phyloP scores from a whole-genome alignment of 2,113 vertebrate species.

The Nibea albiflora region DNA sequence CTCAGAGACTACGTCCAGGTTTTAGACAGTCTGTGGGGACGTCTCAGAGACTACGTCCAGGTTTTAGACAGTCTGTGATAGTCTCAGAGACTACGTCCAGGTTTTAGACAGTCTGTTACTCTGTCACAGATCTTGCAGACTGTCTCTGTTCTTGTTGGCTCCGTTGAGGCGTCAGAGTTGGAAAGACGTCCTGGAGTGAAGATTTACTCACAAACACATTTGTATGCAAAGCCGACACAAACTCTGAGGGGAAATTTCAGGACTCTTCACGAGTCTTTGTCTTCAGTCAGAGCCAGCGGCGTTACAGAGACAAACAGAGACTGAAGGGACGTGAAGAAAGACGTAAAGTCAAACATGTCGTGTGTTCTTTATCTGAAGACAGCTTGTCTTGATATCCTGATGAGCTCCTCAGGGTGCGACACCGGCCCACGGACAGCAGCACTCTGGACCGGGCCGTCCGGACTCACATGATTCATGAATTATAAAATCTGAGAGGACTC shows the following conservation, averaged over 20 bases:
- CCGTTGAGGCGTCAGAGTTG: slow-evolving; percentile 12
- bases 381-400: too few relatives aligned
- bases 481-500: too few relatives aligned
- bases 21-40: too few relatives aligned
- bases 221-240: slow-evolving; percentile 58
- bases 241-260: slow-evolving; percentile 25
- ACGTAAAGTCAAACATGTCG: too few relatives aligned
- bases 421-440: neutral
- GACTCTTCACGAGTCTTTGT: slow-evolving; percentile 13
- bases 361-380: neutral
- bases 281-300: slow-evolving; percentile 34
- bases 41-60: too few relatives aligned
- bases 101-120: too few relatives aligned
- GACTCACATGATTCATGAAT: too few relatives aligned
- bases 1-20: too few relatives aligned
- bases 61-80: too few relatives aligned
- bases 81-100: too few relatives aligned
- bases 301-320: slow-evolving; percentile 25
- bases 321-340: too few relatives aligned
- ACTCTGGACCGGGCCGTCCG: too few relatives aligned
- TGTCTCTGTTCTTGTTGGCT: slow-evolving; percentile 4
- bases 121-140: neutral
- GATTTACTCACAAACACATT: slow-evolving; percentile 65
- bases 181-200: slow-evolving; percentile 42
- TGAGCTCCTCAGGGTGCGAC: slow-evolving; percentile 10